A percentile compares a stretch with the other conserved stretches of the same genome.
phyloP scores from a whole-genome alignment of 2,113 vertebrate species.

The Cinclus cinclus region DNA sequence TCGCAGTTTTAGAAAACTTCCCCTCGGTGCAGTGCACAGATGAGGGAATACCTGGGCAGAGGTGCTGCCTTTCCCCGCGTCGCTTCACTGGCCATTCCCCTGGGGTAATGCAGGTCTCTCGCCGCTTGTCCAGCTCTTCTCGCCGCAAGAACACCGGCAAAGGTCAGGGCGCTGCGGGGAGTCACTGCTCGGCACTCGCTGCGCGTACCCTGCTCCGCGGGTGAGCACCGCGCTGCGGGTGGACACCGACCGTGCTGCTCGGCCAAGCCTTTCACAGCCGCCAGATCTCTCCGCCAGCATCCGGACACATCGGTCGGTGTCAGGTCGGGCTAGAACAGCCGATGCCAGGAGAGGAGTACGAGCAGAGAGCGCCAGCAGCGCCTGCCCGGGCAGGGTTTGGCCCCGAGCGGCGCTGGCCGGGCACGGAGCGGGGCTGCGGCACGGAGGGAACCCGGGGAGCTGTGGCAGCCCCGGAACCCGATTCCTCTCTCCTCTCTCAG shows the following conservation, averaged over 20 bases:
- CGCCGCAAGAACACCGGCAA: not conserved
- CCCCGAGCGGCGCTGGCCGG: not conserved
- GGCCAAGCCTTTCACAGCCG: not conserved
- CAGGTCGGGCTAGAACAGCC: not conserved
- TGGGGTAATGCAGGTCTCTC: not conserved
- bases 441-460: not conserved
- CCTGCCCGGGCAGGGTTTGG: not conserved
- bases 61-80: not conserved
- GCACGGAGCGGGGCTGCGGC: no score
- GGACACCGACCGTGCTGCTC: rapidly evolving
- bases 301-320: rapidly evolving
- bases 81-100: not conserved
- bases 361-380: not conserved
- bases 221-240: not conserved
- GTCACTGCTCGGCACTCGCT: not conserved
- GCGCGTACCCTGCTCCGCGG: not conserved
- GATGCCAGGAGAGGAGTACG: not conserved
- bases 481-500: not conserved
- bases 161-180: not conserved
- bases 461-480: not conserved
- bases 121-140: not conserved
- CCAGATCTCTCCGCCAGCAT: not conserved
- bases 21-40: rapidly evolving
- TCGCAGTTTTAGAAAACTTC: not conserved
- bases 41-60: not conserved